Evolutionary conservation across 2,888 invertebrate genomes (phyloP), one percentile per base, ranked within the genome.

Genomic region (Ophion ellenae): DNA sequence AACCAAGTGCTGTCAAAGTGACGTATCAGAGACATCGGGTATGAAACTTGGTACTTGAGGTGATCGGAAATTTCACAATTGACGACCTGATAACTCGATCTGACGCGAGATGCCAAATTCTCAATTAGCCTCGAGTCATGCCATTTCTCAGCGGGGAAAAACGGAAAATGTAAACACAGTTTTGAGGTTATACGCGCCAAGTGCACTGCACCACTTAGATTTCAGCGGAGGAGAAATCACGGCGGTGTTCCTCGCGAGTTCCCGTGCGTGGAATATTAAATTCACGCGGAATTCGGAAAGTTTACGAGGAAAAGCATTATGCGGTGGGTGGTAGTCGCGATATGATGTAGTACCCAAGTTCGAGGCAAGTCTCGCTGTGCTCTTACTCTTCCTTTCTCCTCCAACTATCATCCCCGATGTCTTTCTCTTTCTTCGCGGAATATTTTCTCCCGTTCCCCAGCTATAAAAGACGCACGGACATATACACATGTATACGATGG

Each of bases 261-360:
- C 78, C 81, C 92, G 93, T 90, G 92, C 89, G 89, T 89, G 90
- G 91, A 92, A 93, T 94, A 94, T 94, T 93, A 94, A 94, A 94
- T 93, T 92, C 91, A 89, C 89, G 89, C 89, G 90, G 91, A 93
- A 93, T 93, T 92, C 91, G 90, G 90, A 71, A 93, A 93, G 90
- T 94, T 93, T 93, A 92, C 90, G 90, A 82, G 90, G 89, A 78
- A 66, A 77, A 89, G 90, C 90, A 93, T 93, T 92, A 93, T 81
- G 70, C 53, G 81, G 81, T 76, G 61, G 89, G 88, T 83, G 89
- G 90, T 90, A 71, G 63, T 40, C 36, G 75, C 53, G 88, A 90
- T 90, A 92, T 94, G 94, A 94, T 93, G 93, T 94, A 94, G 92
- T 91, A 91, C 91, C 92, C 79, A 93, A 94, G 92, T 93, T 94